A percentile compares a stretch with the other conserved stretches of the same genome.
phyloP scores from a whole-genome alignment of 1,140 invertebrate genomes.

The Procambarus clarkii region DNA sequence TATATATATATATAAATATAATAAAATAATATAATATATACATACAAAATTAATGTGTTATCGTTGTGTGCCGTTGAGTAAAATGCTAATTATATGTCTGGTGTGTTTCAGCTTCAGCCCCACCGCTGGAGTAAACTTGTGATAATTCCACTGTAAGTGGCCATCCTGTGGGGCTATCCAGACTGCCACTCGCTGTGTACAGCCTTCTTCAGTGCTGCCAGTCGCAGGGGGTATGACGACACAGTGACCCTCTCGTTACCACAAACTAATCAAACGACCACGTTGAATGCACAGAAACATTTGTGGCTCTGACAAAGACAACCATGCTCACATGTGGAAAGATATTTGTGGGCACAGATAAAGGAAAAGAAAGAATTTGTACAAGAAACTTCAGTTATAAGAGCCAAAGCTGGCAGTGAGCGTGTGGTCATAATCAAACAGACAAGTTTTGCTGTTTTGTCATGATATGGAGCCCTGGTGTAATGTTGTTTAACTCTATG shows the following conservation, averaged over 20 bases:
- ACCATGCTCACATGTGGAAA: neutral
- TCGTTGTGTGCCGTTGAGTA: neutral
- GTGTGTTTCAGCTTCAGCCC: slow-evolving; percentile 54
- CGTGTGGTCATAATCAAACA: slow-evolving; percentile 32
- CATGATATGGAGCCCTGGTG: slow-evolving; percentile 13
- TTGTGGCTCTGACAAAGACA: neutral
- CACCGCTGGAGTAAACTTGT: slow-evolving; percentile 67
- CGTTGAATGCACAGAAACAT: neutral
- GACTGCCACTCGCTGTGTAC: slow-evolving; percentile 47
- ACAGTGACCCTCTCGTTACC: neutral
- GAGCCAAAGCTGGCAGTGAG: slow-evolving; percentile 20
- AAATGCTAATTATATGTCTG: neutral
- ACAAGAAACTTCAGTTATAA: neutral
- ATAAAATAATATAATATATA: too few species aligned
- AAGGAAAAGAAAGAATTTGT: neutral
- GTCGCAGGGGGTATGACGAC: neutral
- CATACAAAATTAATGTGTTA: too few species aligned
- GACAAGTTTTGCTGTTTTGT: slow-evolving; percentile 6
- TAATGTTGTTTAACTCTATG: slow-evolving; percentile 14
- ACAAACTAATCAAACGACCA: slow-evolving; percentile 34
- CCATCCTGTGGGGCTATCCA: slow-evolving; percentile 53
- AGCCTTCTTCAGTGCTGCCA: slow-evolving; percentile 17
- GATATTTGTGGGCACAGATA: neutral
- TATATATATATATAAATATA: too few species aligned
- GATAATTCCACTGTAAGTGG: slow-evolving; percentile 64